phyloP scores from a whole-genome alignment of 2,797 vertebrate species.

The Onychomys arenicola region DNA sequence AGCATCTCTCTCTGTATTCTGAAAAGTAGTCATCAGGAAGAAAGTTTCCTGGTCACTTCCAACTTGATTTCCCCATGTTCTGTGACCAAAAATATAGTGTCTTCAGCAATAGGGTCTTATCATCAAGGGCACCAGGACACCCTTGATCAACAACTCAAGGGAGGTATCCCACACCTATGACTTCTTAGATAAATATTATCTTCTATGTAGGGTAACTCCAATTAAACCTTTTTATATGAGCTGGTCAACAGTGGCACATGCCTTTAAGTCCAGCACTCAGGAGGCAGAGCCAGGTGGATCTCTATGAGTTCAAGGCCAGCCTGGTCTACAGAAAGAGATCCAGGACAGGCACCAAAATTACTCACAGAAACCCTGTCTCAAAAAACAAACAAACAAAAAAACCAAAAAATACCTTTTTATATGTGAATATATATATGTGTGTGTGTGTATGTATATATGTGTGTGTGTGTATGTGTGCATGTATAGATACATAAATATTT shows the following conservation, averaged over 20 bases:
- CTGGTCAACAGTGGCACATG: too few relatives aligned
- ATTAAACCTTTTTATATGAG: not conserved
- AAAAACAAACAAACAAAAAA: too few relatives aligned
- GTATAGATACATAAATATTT: not conserved
- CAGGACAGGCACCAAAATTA: too few relatives aligned
- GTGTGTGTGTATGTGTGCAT: too few relatives aligned
- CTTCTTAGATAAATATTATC: not conserved
- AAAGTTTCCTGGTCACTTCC: not conserved
- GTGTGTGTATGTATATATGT: not conserved
- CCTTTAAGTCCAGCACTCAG: too few relatives aligned
- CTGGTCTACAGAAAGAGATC: too few relatives aligned
- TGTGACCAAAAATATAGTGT: not conserved
- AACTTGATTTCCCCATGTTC: not conserved
- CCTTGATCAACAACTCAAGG: not conserved
- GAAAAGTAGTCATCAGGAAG: not conserved
- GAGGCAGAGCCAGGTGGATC: too few relatives aligned
- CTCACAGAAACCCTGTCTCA: too few relatives aligned
- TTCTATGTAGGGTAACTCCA: not conserved
- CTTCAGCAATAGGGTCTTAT: not conserved
- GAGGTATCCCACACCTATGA: not conserved
- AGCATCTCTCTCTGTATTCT: not conserved
- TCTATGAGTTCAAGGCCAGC: too few relatives aligned
- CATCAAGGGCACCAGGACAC: not conserved
- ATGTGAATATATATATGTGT: not conserved
- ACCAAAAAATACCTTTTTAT: too few relatives aligned